These are phyloP conservation scores for Megalopta genalis DNA, from an alignment of 1,140 invertebrate species.

Conservation along the genomic window DNA sequence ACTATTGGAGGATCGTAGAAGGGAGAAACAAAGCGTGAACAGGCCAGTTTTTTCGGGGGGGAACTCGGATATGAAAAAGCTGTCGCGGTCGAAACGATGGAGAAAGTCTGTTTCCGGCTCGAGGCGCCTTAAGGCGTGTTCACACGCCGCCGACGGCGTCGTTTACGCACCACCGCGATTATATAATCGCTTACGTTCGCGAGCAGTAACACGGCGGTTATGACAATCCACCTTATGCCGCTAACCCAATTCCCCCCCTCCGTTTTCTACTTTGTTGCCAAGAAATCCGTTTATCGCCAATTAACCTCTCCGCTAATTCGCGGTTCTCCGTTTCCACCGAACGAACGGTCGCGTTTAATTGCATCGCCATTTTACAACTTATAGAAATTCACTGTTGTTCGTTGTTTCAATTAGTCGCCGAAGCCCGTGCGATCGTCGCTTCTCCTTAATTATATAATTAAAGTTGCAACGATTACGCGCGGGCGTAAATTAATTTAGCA, in stretches of 20 bases:
- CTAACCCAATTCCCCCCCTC: conserved; percentile 32
- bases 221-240: conserved; percentile 30
- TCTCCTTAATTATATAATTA: too few relatives aligned
- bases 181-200: conserved; percentile 33
- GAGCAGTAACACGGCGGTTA: conserved; percentile 27
- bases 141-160: conserved; percentile 3
- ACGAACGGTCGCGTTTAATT: too few relatives aligned
- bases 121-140: conserved; percentile 21
- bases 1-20: neutral
- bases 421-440: too few relatives aligned
- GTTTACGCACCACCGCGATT: conserved; percentile 30
- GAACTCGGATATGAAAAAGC: conserved; percentile 13
- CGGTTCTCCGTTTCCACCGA: too few relatives aligned
- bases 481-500: too few relatives aligned
- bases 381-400: too few relatives aligned
- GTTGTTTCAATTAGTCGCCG: too few relatives aligned
- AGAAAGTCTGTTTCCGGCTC: conserved; percentile 43
- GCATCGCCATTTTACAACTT: too few relatives aligned
- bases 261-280: too few relatives aligned
- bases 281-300: too few relatives aligned
- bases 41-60: neutral
- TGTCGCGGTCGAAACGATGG: conserved; percentile 5
- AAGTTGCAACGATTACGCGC: too few relatives aligned
- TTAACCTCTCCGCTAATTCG: too few relatives aligned
- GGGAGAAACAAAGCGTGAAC: neutral